Evolutionary conservation across 2,888 invertebrate species (phyloP), one percentile per base, ranked within the genome.

Genomic region (Hipparchia semele): DNA sequence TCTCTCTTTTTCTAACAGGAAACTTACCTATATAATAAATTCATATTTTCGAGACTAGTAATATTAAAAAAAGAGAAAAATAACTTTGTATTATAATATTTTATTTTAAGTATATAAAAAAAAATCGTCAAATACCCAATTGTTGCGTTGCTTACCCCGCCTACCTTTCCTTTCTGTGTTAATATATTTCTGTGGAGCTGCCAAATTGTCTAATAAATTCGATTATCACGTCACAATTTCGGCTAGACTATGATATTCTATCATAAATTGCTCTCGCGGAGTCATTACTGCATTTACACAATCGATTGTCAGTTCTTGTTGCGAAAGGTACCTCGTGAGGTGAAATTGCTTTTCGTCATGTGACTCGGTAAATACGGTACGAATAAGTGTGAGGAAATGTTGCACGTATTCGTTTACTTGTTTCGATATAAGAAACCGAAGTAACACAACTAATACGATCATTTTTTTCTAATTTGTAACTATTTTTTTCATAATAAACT

Each of bases 341-440:
- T 75, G 68, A 87, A 90, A 90, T 91, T 90, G 87, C 85, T 89
- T 91, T 91, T 92, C 91, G 88, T 89, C 89, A 90, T 87, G 86
- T 87, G 82, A 82, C 85, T 85, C 84, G 79, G 80, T 81, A 82
- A 87, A 89, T 85, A 85, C 56, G 3, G 51, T 67, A 68, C 49
- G 68, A 72, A 72, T 56, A 39, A 68, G 56, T 69, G 59, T 59
- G 65, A 60, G 45, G 72, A 59, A 68, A 72, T 6, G 46, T 62
- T 49, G 33, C 56, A 51, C 46, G 56, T 67, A 59, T 71, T 66
- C 53, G 39, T 53, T 71, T 60, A 61, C 56, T 23, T 2, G 58
- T 54, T 33, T 62, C 13, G 56, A 46, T 60, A 60, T 49, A 46
- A 13, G n/a, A 53, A 58, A 45, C 67, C 39, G 23, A 68, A n/a